Conservation (phyloP, 2,888 invertebrate species). For the Halictus quadricinctus region DNA sequence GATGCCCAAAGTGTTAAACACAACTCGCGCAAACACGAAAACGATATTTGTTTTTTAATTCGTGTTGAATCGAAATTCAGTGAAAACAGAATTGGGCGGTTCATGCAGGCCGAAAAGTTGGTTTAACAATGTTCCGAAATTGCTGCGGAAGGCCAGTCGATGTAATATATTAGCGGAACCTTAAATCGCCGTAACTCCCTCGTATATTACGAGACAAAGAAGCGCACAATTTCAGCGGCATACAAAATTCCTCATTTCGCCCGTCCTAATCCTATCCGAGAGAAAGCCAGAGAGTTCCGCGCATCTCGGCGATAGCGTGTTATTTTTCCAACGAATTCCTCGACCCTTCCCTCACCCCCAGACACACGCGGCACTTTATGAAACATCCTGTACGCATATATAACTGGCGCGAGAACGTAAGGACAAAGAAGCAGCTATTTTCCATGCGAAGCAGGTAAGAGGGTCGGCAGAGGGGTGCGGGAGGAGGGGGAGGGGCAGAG, state of each 20-base stretch:
- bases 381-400: constrained; percentile 28
- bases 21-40: not conserved
- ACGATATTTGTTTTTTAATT: not conserved
- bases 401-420: constrained; percentile 40
- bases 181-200: not conserved
- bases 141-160: not conserved
- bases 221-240: not conserved
- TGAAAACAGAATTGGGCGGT: not conserved
- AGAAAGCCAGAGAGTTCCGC: not conserved
- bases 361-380: constrained; percentile 29
- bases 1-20: not conserved
- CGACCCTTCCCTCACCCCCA: not conserved
- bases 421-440: constrained; percentile 60
- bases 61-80: not conserved
- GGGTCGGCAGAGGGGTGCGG: not conserved
- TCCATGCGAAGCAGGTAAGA: constrained; percentile 59
- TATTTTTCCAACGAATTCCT: constrained; percentile 27
- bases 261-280: constrained; percentile 21
- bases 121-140: not conserved
- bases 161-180: not conserved
- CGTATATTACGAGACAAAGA: constrained; percentile 4
- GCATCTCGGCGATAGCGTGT: constrained; percentile 8
- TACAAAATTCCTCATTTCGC: constrained; percentile 17
- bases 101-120: not conserved
- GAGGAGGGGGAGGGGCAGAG: not conserved